These are phyloP conservation scores for Siniperca obscura DNA, from an alignment of 2,797 vertebrate species.

Conservation along the genomic window DNA sequence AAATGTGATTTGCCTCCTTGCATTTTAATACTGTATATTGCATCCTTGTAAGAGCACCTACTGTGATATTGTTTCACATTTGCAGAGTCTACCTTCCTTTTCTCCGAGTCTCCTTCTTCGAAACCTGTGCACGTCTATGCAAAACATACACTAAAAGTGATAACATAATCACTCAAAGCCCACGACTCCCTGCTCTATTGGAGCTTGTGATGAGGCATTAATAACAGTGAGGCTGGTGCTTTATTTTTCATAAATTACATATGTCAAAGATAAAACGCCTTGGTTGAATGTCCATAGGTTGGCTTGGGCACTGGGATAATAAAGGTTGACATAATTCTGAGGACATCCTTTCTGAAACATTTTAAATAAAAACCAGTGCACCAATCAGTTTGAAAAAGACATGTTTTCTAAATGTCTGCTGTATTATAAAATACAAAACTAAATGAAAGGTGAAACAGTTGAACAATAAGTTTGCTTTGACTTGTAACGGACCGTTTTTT, in stretches of 20 bases:
- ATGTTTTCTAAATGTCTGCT: background rate
- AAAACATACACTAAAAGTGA: constrained; percentile 86
- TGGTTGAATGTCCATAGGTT: constrained; percentile 72
- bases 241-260: constrained; percentile 86
- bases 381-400: background rate
- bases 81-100: constrained; percentile 40
- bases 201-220: constrained; percentile 87
- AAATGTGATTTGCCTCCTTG: constrained; percentile 13
- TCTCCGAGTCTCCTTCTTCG: constrained; percentile 36
- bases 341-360: constrained; percentile 13
- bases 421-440: background rate
- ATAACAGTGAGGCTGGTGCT: constrained; percentile 80
- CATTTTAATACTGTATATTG: constrained; percentile 30
- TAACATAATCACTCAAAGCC: constrained; percentile 86
- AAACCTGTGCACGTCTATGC: constrained; percentile 81
- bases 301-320: constrained; percentile 35
- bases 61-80: constrained; percentile 36
- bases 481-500: background rate
- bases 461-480: constrained; percentile 3
- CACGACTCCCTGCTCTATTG: constrained; percentile 86
- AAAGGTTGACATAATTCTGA: constrained; percentile 44
- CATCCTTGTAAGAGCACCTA: constrained; percentile 1
- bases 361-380: background rate
- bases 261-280: constrained; percentile 83
- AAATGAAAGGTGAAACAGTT: background rate